These are phyloP conservation scores for Lutjanus campechanus DNA, from an alignment of 2,797 vertebrate species.

Conservation along the genomic window DNA sequence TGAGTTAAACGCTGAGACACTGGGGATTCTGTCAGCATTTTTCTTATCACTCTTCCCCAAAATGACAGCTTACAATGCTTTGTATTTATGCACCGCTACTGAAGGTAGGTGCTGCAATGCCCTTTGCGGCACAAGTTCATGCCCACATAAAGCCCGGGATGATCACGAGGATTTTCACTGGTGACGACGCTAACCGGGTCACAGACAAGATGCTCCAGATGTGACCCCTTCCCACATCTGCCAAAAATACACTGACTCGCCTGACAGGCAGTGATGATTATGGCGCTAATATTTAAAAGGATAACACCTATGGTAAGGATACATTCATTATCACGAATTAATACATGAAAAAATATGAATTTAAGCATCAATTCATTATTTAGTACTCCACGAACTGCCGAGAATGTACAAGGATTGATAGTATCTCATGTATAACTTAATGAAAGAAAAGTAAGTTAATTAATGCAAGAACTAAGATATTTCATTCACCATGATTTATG, in stretches of 20 bases:
- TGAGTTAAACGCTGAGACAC: constrained; percentile 19
- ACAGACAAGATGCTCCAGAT: constrained; percentile 57
- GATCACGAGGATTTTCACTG: constrained; percentile 33
- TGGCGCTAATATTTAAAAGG: neutral
- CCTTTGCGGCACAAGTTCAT: constrained; percentile 23
- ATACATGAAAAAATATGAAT: too few species aligned
- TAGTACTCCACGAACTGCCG: too few species aligned
- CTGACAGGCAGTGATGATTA: constrained; percentile 15
- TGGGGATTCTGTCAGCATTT: constrained; percentile 18
- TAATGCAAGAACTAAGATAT: too few species aligned
- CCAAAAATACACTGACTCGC: constrained; percentile 34
- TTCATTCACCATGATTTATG: too few species aligned
- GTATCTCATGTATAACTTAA: too few species aligned
- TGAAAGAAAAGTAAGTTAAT: too few species aligned
- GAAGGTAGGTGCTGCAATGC: constrained; percentile 16
- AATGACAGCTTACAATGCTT: constrained; percentile 36
- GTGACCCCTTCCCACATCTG: constrained; percentile 54
- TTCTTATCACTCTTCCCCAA: constrained; percentile 2
- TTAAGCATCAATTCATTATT: too few species aligned
- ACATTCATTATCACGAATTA: too few species aligned
- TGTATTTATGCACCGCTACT: constrained; percentile 18
- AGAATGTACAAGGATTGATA: too few species aligned
- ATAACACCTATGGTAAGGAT: too few species aligned
- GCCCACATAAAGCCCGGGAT: neutral
- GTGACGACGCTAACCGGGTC: constrained; percentile 53